Conservation (phyloP, 2,888 invertebrate species). For the Hypomecis punctinalis region DNA sequence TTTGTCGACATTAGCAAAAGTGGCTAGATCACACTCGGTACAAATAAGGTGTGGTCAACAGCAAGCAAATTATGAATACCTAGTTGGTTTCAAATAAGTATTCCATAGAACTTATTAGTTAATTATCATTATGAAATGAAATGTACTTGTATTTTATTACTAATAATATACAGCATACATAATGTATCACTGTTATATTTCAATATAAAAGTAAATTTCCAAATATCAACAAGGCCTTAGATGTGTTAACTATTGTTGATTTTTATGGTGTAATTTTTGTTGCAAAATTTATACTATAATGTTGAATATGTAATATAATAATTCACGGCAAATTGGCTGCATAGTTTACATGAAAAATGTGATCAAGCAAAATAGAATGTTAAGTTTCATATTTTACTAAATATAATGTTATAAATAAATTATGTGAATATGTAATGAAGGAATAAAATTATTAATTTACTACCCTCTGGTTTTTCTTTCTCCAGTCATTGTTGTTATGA, state of each 20-base stretch:
- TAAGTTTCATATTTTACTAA: slow-evolving; percentile 82
- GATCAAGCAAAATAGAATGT: slow-evolving; percentile 75
- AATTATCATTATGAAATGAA: no score
- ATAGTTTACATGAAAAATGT: slow-evolving; percentile 70
- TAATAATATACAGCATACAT: no score
- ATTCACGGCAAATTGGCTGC: slow-evolving; percentile 35
- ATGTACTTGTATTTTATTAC: no score
- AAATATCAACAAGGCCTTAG: slow-evolving; percentile 61
- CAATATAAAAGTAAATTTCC: background rate
- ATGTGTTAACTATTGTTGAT: slow-evolving; percentile 71
- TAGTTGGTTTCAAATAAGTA: no score
- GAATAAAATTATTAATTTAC: slow-evolving; percentile 85
- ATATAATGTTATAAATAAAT: slow-evolving; percentile 69
- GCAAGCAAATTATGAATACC: no score
- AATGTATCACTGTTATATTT: no score
- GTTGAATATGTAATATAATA: slow-evolving; percentile 51
- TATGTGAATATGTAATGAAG: slow-evolving; percentile 82
- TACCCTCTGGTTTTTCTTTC: slow-evolving; percentile 54
- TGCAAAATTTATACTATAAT: slow-evolving; percentile 63
- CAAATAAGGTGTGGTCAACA: no score
- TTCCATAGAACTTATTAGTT: no score
- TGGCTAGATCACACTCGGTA: no score
- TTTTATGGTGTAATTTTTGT: slow-evolving; percentile 57
- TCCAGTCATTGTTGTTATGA: no score
- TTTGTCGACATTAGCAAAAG: no score